Percentiles rank a stretch among this genome's conserved stretches.
Conservation (phyloP, 2,113 vertebrate species). For the Ranitomeya variabilis region DNA sequence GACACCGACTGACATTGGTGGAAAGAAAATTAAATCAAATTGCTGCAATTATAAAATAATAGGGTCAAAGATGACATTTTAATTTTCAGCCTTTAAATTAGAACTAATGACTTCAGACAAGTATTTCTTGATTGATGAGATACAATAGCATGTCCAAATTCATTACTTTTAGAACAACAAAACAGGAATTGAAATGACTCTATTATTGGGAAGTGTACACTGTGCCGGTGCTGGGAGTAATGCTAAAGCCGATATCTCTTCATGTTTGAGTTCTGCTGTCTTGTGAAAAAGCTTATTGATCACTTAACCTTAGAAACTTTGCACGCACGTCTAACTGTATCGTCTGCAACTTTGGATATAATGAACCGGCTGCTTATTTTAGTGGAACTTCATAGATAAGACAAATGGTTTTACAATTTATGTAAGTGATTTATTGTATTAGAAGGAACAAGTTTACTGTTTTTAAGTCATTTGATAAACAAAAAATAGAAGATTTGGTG, state of each 20-base stretch:
- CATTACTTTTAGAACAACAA: slow-evolving; percentile 50
- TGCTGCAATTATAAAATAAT: slow-evolving; percentile 52
- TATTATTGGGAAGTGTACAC: slow-evolving; percentile 27
- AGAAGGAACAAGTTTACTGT: background rate
- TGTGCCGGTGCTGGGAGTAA: slow-evolving; percentile 28
- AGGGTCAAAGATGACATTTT: slow-evolving; percentile 56
- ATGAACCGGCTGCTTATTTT: slow-evolving; percentile 25
- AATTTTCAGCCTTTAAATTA: slow-evolving; percentile 47
- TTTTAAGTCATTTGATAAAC: background rate
- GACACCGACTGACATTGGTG: slow-evolving; percentile 32
- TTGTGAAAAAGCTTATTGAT: slow-evolving; percentile 47
- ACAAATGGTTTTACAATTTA: background rate
- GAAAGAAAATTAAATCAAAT: slow-evolving; percentile 49
- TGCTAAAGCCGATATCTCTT: slow-evolving; percentile 26
- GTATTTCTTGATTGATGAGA: slow-evolving; percentile 46
- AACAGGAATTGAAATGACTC: slow-evolving; percentile 40
- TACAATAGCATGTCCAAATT: slow-evolving; percentile 54
- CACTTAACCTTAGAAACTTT: slow-evolving; percentile 48
- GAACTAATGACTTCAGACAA: slow-evolving; percentile 51
- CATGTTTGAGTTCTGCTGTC: slow-evolving; percentile 38
- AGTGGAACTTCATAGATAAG: background rate
- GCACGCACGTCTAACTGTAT: slow-evolving; percentile 28
- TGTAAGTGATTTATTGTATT: background rate
- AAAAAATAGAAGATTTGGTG: background rate
- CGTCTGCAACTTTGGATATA: slow-evolving; percentile 45